Conservation (phyloP, 1,140 invertebrate genomes). For the Argopecten irradians region DNA sequence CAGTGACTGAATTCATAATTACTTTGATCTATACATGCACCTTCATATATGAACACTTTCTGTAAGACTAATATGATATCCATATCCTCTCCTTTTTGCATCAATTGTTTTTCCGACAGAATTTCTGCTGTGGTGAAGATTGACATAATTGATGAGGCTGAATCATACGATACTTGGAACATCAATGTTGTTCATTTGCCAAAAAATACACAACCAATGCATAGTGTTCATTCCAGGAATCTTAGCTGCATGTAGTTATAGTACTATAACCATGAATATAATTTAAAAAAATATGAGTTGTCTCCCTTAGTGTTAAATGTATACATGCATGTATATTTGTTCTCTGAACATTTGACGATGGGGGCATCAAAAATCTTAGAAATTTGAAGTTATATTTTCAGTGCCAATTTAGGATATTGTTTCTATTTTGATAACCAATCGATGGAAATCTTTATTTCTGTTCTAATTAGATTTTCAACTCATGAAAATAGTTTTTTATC, state of each 20-base stretch:
- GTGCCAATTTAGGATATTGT: too few relatives aligned
- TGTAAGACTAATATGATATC: neutral
- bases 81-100: neutral
- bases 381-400: too few relatives aligned
- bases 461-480: too few relatives aligned
- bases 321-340: too few relatives aligned
- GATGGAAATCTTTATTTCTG: too few relatives aligned
- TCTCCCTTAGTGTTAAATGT: neutral
- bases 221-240: neutral
- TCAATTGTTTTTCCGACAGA: neutral
- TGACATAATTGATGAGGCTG: conserved; percentile 9
- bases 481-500: too few relatives aligned
- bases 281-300: neutral
- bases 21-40: neutral
- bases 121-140: neutral
- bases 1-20: too few relatives aligned
- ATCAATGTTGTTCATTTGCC: neutral
- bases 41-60: neutral
- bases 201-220: neutral
- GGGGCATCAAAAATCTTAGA: too few relatives aligned
- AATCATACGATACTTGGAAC: neutral
- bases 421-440: too few relatives aligned
- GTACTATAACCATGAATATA: neutral
- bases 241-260: neutral
- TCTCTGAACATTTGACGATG: too few relatives aligned